phyloP scores from a whole-genome alignment of 2,888 invertebrate species.

The Leptopilina drosophilae region DNA sequence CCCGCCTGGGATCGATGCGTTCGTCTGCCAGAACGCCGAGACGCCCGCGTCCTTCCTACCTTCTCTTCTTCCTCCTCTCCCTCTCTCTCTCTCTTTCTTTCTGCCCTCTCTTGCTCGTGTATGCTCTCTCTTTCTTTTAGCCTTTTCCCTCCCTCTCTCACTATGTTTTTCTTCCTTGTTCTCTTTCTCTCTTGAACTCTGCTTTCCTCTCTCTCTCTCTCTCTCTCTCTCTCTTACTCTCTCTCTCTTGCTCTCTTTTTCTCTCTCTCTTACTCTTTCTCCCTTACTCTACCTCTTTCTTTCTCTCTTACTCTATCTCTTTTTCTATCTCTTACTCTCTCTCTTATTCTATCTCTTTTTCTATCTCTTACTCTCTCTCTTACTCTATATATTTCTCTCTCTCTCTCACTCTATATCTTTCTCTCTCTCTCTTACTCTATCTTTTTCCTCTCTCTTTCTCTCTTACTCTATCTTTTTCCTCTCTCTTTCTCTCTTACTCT shows the following conservation, averaged over 20 bases:
- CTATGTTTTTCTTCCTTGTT: slow-evolving; percentile 44
- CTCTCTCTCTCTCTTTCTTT: slow-evolving; percentile 49
- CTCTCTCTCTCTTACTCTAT: slow-evolving; percentile 53
- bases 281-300: slow-evolving; percentile 43
- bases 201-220: too few species aligned
- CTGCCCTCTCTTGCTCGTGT: slow-evolving; percentile 28
- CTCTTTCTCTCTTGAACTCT: slow-evolving; percentile 44
- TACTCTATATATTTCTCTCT: too few species aligned
- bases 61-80: slow-evolving; percentile 54
- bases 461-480: slow-evolving; percentile 65
- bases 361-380: too few species aligned
- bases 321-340: slow-evolving; percentile 45
- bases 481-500: slow-evolving; percentile 51
- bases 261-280: slow-evolving; percentile 25
- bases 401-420: too few species aligned
- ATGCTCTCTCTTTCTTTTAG: slow-evolving; percentile 63
- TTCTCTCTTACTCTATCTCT: slow-evolving; percentile 46
- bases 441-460: slow-evolving; percentile 43
- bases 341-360: too few species aligned
- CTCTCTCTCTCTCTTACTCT: too few species aligned
- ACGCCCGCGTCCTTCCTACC: slow-evolving; percentile 73
- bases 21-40: slow-evolving; percentile 77
- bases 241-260: slow-evolving; percentile 41
- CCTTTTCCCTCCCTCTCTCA: slow-evolving; percentile 58
- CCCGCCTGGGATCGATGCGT: slow-evolving; percentile 77